These are phyloP conservation scores for Uria aalge DNA, from an alignment of 2,113 vertebrate genomes.

Conservation along the genomic window DNA sequence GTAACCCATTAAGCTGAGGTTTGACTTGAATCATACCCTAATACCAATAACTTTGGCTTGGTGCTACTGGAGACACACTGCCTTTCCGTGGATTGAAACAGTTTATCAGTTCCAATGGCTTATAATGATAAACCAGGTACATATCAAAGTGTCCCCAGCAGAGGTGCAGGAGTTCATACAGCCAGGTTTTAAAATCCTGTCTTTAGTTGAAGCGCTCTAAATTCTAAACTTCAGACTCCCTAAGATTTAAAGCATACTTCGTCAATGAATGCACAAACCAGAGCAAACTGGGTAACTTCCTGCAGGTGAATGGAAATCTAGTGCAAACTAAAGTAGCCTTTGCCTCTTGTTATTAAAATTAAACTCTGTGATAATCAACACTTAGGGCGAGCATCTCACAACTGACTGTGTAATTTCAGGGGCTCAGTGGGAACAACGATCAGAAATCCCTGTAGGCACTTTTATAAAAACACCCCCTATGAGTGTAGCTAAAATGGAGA, in stretches of 20 bases:
- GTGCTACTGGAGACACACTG: background rate
- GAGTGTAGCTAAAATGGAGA: background rate
- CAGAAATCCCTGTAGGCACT: background rate
- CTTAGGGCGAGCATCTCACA: background rate
- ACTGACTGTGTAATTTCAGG: background rate
- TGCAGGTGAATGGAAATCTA: background rate
- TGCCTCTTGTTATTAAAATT: background rate
- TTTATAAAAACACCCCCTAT: background rate
- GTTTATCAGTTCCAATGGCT: background rate
- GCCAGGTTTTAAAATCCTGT: background rate
- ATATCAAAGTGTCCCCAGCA: background rate
- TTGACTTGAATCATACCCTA: background rate
- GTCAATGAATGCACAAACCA: background rate
- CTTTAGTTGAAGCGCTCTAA: background rate
- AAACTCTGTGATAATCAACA: background rate
- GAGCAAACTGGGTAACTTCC: background rate
- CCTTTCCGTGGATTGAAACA: background rate
- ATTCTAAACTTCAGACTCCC: background rate
- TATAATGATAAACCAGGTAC: background rate
- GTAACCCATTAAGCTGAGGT: constrained; percentile 21
- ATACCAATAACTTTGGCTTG: background rate
- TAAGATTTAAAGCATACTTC: background rate
- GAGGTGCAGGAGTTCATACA: background rate
- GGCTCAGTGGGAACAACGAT: background rate
- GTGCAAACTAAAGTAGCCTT: background rate